Percentiles rank a stretch among this genome's conserved stretches.
Evolutionary conservation across 2,888 invertebrate genomes (phyloP).

Genomic region (Augochlorella aurata): DNA sequence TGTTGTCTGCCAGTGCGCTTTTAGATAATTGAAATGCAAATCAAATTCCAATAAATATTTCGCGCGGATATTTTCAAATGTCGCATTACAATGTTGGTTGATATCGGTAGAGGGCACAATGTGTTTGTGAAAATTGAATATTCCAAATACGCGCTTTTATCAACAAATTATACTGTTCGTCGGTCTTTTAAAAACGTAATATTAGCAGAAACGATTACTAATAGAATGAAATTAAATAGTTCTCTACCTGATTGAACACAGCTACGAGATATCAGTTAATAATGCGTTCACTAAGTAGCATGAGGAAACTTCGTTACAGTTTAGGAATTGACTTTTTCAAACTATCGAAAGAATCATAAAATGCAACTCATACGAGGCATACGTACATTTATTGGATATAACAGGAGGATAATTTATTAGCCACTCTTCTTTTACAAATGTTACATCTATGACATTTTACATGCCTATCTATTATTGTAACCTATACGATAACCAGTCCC

Average conservation of each 20-base stretch:
- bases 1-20: conserved; percentile 21
- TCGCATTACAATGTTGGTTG: conserved; percentile 1
- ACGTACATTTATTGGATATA: conserved; percentile 61
- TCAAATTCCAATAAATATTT: conserved; percentile 26
- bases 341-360: conserved; percentile 44
- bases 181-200: conserved; percentile 36
- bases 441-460: conserved; percentile 56
- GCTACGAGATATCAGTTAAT: conserved; percentile 17
- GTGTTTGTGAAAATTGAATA: conserved; percentile 32
- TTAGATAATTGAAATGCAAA: conserved; percentile 16
- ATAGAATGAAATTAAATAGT: conserved; percentile 21
- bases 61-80: conserved; percentile 34
- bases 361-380: conserved; percentile 51
- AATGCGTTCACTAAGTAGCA: conserved; percentile 18
- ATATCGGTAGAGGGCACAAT: conserved; percentile 40
- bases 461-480: conserved; percentile 58
- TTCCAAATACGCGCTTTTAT: conserved; percentile 49
- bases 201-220: conserved; percentile 27
- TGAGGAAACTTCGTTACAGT: conserved; percentile 25
- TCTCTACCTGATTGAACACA: conserved; percentile 24
- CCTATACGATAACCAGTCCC: conserved; percentile 53
- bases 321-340: conserved; percentile 37
- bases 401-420: conserved; percentile 53
- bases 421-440: conserved; percentile 59
- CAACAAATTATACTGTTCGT: conserved; percentile 36